phyloP scores from a whole-genome alignment of 1,140 invertebrate species.

The Drosophila ananassae region DNA sequence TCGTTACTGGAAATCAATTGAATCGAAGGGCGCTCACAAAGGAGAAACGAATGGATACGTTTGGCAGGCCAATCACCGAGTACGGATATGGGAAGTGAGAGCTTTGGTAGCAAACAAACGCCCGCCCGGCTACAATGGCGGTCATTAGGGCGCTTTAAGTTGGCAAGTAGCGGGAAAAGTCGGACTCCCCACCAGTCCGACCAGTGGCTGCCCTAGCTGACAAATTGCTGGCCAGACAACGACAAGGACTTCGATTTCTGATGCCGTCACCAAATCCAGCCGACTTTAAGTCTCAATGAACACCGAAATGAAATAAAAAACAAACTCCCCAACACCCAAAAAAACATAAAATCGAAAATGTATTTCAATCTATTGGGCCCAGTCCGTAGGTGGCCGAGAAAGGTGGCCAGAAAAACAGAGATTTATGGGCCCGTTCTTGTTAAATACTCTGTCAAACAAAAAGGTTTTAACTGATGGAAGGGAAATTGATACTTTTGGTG shows the following conservation, averaged over 20 bases:
- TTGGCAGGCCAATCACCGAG: constrained; percentile 46
- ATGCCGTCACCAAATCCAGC: constrained; percentile 29
- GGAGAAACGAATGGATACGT: constrained; percentile 33
- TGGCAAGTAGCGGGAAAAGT: constrained; percentile 1
- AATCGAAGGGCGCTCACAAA: constrained; percentile 45
- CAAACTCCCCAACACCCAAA: background rate
- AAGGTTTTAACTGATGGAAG: constrained; percentile 56
- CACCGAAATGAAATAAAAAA: constrained; percentile 36
- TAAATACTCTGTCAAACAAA: constrained; percentile 62
- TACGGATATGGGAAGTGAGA: constrained; percentile 53
- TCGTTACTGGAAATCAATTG: constrained; percentile 67
- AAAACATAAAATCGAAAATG: constrained; percentile 59
- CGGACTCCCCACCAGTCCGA: background rate
- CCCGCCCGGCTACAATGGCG: constrained; percentile 49
- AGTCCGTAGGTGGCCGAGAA: constrained; percentile 46
- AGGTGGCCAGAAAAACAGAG: constrained; percentile 35
- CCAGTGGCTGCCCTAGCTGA: constrained; percentile 23
- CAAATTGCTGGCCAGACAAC: constrained; percentile 62
- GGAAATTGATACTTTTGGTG: constrained; percentile 33
- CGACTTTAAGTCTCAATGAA: constrained; percentile 53
- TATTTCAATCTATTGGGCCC: constrained; percentile 72
- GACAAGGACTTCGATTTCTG: constrained; percentile 23
- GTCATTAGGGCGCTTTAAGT: constrained; percentile 70
- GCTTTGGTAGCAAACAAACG: constrained; percentile 12
- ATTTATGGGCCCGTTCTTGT: constrained; percentile 64